A percentile compares a stretch with the other conserved stretches of the same genome.
Evolutionary conservation across 2,888 invertebrate species (phyloP).

Genomic region (Chymomyza amoena): DNA sequence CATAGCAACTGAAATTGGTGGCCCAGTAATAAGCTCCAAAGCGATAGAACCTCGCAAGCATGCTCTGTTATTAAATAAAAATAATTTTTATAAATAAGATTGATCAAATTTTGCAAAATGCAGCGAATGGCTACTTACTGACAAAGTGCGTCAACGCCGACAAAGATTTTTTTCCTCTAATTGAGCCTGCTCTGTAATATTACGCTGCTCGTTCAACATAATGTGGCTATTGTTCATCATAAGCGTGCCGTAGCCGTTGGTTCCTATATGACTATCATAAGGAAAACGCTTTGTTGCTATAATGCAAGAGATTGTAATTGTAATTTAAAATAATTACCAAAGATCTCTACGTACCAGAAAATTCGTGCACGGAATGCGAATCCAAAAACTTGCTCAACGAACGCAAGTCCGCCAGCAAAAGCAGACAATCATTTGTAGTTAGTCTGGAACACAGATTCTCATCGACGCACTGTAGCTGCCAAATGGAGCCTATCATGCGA

Average conservation of each 20-base stretch:
- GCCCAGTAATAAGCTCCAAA: slow-evolving; percentile 95
- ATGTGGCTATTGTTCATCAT: slow-evolving; percentile 49
- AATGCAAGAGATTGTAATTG: not conserved
- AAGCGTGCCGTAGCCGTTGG: slow-evolving; percentile 58
- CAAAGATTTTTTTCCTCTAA: slow-evolving; percentile 87
- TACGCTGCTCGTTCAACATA: slow-evolving; percentile 68
- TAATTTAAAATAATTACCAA: no score
- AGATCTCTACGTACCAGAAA: slow-evolving; percentile 61
- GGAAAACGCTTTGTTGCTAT: slow-evolving; percentile 56
- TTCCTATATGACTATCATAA: slow-evolving; percentile 57
- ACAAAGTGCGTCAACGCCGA: slow-evolving; percentile 87
- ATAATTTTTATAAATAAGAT: no score
- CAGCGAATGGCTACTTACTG: slow-evolving; percentile 76
- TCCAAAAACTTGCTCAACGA: slow-evolving; percentile 87
- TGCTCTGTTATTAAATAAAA: slow-evolving; percentile 79
- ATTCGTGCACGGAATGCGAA: slow-evolving; percentile 81
- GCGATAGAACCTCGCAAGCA: slow-evolving; percentile 92
- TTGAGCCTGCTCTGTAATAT: slow-evolving; percentile 79
- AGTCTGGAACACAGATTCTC: slow-evolving; percentile 85
- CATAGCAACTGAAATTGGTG: slow-evolving; percentile 93
- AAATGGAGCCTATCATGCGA: slow-evolving; percentile 92
- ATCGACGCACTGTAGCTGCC: slow-evolving; percentile 89
- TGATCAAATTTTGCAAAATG: no score
- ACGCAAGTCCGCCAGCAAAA: slow-evolving; percentile 87
- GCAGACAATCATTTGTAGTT: slow-evolving; percentile 85